Percentiles rank a stretch among this genome's conserved stretches.
Conservation (phyloP, 2,113 vertebrate species). For the Upupa epops region DNA sequence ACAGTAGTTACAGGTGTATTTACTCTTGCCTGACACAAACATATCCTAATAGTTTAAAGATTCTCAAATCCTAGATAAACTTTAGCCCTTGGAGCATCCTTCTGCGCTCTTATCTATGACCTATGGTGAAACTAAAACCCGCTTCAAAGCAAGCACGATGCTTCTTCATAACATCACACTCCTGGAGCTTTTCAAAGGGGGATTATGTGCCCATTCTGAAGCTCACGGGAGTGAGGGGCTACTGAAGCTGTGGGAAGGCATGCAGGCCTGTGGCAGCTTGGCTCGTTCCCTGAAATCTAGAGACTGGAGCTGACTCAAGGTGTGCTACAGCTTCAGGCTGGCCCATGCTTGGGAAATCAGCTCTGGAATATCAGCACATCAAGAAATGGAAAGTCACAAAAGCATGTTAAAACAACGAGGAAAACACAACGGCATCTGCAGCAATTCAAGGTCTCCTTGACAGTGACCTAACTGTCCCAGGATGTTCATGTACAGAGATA, state of each 20-base stretch:
- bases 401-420: background rate
- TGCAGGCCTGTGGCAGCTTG: background rate
- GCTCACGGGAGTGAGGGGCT: background rate
- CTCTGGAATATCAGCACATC: background rate
- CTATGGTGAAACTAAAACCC: rapidly evolving
- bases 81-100: background rate
- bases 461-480: background rate
- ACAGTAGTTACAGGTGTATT: background rate
- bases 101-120: background rate
- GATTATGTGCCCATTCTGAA: background rate
- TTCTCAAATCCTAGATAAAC: background rate
- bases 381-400: background rate
- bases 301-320: background rate
- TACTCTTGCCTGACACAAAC: background rate
- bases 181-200: background rate
- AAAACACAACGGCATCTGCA: background rate
- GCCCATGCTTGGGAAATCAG: background rate
- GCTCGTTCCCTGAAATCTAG: background rate
- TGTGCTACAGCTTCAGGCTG: rapidly evolving
- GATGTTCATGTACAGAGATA: background rate
- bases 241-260: background rate
- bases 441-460: background rate
- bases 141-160: background rate
- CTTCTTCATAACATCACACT: background rate
- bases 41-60: background rate